These are phyloP conservation scores for Mylabris phalerata DNA, from an alignment of 1,140 invertebrate species.

Conservation along the genomic window DNA sequence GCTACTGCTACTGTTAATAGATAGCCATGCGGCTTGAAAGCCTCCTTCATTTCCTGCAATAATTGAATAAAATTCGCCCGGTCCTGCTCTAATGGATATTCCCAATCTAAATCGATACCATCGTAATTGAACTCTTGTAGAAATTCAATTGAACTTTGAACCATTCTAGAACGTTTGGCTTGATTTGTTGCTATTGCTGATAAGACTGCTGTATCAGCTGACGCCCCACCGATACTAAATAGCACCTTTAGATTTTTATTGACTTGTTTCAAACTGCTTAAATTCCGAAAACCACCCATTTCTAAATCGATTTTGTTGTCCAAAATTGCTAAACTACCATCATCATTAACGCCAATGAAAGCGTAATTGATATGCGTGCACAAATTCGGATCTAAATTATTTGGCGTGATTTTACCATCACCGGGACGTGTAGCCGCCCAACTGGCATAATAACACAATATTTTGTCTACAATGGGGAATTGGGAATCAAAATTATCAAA, in stretches of 20 bases:
- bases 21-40: conserved; percentile 21
- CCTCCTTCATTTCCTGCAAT: conserved; percentile 26
- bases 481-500: no score
- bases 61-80: conserved; percentile 25
- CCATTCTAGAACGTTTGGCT: conserved; percentile 30
- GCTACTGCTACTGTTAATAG: conserved; percentile 24
- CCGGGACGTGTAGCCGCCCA: conserved; percentile 53
- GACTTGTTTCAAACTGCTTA: conserved; percentile 48
- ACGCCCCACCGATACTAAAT: conserved; percentile 72
- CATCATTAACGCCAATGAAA: conserved; percentile 51
- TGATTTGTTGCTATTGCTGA: conserved; percentile 41
- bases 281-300: conserved; percentile 44
- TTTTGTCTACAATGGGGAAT: conserved; percentile 3
- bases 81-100: conserved; percentile 59
- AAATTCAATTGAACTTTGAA: conserved; percentile 44
- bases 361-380: conserved; percentile 64
- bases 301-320: conserved; percentile 46
- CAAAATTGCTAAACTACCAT: conserved; percentile 30
- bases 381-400: conserved; percentile 51
- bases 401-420: conserved; percentile 47
- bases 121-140: conserved; percentile 70
- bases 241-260: conserved; percentile 59
- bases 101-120: conserved; percentile 79
- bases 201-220: conserved; percentile 56
- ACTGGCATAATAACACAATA: conserved; percentile 57